Evolutionary conservation across 1,140 invertebrate species (phyloP).

Genomic region (Euura saliciscinereae): DNA sequence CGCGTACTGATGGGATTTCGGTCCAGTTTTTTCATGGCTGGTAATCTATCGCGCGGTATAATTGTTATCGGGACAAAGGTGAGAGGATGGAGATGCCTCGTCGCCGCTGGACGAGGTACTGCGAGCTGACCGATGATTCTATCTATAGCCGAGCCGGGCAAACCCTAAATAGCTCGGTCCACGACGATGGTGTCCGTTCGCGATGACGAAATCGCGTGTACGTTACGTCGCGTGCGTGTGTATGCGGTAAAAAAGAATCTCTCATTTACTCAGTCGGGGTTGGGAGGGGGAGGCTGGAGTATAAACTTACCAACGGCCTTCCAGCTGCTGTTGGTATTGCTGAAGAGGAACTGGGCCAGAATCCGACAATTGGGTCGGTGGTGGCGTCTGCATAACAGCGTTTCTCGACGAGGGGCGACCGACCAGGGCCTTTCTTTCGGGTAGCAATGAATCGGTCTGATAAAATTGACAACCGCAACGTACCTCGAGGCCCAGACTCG

Average conservation of each 20-base stretch:
- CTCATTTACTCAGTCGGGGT: not conserved
- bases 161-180: slow-evolving; percentile 56
- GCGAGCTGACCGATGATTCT: slow-evolving; percentile 49
- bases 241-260: too few relatives aligned
- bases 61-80: not conserved
- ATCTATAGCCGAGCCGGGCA: slow-evolving; percentile 55
- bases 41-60: not conserved
- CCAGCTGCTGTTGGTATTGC: too few relatives aligned
- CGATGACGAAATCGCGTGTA: not conserved
- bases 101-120: slow-evolving; percentile 36
- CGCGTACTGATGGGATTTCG: not conserved
- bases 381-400: slow-evolving; percentile 38
- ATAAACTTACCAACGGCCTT: not conserved
- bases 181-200: slow-evolving; percentile 20
- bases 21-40: not conserved
- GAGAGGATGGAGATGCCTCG: slow-evolving; percentile 12
- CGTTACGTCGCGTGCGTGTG: too few relatives aligned
- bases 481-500: slow-evolving; percentile 70
- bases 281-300: not conserved
- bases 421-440: slow-evolving; percentile 71
- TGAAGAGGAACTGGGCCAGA: too few relatives aligned
- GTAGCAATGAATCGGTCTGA: slow-evolving; percentile 76
- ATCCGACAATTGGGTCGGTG: not conserved
- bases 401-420: slow-evolving; percentile 49
- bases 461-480: slow-evolving; percentile 85